Conservation (phyloP, 2,113 vertebrate species). For the Ochotona princeps region DNA sequence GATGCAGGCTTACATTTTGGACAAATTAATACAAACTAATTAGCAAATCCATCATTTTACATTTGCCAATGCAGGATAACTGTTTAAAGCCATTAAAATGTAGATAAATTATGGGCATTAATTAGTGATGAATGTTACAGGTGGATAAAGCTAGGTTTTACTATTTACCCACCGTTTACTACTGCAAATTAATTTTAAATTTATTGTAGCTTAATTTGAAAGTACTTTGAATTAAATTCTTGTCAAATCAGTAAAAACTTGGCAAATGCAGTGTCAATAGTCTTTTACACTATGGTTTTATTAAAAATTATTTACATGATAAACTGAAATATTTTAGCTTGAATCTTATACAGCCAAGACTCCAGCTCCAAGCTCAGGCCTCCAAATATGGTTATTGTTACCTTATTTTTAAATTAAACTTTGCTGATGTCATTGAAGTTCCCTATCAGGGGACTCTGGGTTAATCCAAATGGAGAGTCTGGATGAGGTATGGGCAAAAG, state of each 20-base stretch:
- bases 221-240: neutral
- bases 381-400: neutral
- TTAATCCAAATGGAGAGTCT: neutral
- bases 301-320: neutral
- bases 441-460: neutral
- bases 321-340: too few species aligned
- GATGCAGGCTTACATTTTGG: neutral
- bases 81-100: neutral
- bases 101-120: neutral
- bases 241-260: neutral
- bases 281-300: neutral
- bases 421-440: neutral
- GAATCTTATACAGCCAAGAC: neutral
- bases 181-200: constrained; percentile 9
- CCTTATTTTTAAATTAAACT: neutral
- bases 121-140: neutral
- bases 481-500: neutral
- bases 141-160: constrained; percentile 10
- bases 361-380: neutral
- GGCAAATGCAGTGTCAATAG: neutral
- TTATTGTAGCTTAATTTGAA: neutral
- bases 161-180: neutral
- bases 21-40: neutral
- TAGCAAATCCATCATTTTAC: neutral
- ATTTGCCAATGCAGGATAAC: neutral